Conservation (phyloP, 2,113 vertebrate genomes). For the Daphoenositta chrysoptera region DNA sequence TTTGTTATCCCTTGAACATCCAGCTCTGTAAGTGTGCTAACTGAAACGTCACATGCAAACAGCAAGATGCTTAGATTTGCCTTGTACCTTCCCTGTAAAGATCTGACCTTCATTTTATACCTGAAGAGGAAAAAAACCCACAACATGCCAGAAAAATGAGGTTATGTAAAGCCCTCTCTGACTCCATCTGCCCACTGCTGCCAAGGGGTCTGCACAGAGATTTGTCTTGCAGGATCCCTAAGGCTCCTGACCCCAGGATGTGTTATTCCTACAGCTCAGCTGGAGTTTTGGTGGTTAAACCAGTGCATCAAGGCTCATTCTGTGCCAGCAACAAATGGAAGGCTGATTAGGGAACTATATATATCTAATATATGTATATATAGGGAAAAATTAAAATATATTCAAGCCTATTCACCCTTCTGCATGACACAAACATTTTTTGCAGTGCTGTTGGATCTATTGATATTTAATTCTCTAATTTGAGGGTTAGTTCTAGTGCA, state of each 20-base stretch:
- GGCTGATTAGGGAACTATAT: not conserved
- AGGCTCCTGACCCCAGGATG: not conserved
- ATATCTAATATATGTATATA: not conserved
- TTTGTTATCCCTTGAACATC: not conserved
- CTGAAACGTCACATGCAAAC: not conserved
- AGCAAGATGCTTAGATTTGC: not conserved
- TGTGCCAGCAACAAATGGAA: not conserved
- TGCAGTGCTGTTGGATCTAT: not conserved
- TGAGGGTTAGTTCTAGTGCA: not conserved
- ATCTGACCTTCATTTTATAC: not conserved
- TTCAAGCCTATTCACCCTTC: not conserved
- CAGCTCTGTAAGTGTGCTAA: not conserved
- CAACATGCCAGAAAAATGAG: not conserved
- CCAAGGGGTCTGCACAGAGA: not conserved
- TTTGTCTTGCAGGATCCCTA: not conserved
- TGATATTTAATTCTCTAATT: not conserved
- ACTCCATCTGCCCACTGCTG: not conserved
- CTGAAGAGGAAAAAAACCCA: not conserved
- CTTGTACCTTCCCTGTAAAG: not conserved
- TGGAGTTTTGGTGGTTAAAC: not conserved
- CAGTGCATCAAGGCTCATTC: not conserved
- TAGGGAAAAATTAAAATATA: constrained; percentile 3
- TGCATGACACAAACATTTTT: constrained; percentile 1
- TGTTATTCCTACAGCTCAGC: not conserved
- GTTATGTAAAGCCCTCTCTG: not conserved